phyloP scores from a whole-genome alignment of 2,888 invertebrate genomes.

The Zelleria hepariella region DNA sequence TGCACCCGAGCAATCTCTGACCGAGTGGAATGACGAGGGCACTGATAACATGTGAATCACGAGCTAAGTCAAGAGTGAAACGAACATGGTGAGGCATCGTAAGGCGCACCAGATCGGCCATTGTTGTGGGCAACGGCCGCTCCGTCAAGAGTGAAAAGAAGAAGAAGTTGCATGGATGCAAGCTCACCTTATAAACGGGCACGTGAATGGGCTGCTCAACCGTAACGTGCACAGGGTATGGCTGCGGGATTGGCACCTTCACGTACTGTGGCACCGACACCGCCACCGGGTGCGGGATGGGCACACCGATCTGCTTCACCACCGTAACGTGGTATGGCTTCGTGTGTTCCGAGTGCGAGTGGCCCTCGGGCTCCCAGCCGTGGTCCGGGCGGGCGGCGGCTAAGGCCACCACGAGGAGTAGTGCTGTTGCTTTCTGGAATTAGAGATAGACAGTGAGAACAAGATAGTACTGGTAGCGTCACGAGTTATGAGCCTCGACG shows the following conservation, averaged over 20 bases:
- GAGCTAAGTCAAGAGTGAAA: too few relatives aligned
- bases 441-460: conserved; percentile 3
- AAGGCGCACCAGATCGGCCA: too few relatives aligned
- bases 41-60: too few relatives aligned
- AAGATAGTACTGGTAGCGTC: too few relatives aligned
- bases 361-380: conserved; percentile 68
- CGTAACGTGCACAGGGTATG: conserved; percentile 79
- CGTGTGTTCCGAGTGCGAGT: conserved; percentile 77
- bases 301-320: conserved; percentile 79
- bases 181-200: conserved; percentile 76
- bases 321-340: conserved; percentile 80
- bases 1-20: too few relatives aligned
- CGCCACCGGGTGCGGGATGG: conserved; percentile 81
- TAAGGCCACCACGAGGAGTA: conserved; percentile 41
- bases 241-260: conserved; percentile 81
- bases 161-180: too few relatives aligned
- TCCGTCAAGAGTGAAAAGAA: too few relatives aligned
- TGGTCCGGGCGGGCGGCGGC: conserved; percentile 50
- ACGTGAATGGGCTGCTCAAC: conserved; percentile 81
- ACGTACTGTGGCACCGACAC: conserved; percentile 79
- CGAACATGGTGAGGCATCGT: too few relatives aligned
- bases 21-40: too few relatives aligned
- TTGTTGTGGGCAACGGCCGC: too few relatives aligned
- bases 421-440: conserved; percentile 55
- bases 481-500: too few relatives aligned